These are phyloP conservation scores for Pampus argenteus DNA, from an alignment of 2,797 vertebrate species.

Conservation along the genomic window DNA sequence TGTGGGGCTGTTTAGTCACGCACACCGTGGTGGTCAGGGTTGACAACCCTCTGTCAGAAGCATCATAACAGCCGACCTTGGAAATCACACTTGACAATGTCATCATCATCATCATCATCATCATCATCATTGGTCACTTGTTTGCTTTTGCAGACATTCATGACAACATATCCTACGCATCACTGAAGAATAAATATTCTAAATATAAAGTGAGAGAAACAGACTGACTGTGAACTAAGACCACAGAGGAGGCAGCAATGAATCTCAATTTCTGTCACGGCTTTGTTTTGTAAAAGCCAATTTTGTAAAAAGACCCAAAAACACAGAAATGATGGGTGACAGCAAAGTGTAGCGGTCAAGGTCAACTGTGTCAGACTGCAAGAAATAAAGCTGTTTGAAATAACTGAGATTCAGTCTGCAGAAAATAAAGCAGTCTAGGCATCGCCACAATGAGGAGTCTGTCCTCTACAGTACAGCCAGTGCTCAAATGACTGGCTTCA, in stretches of 20 bases:
- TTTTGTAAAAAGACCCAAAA: background rate
- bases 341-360: slow-evolving; percentile 33
- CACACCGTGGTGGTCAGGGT: slow-evolving; percentile 60
- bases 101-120: slow-evolving; percentile 39
- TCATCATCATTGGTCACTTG: slow-evolving; percentile 36
- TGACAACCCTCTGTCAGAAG: slow-evolving; percentile 61
- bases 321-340: slow-evolving; percentile 27
- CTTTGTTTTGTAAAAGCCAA: slow-evolving; percentile 34
- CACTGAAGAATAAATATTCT: slow-evolving; percentile 75
- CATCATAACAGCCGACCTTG: slow-evolving; percentile 75
- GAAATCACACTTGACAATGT: slow-evolving; percentile 52
- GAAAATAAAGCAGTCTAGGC: slow-evolving; percentile 24
- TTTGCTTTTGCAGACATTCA: slow-evolving; percentile 64
- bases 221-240: slow-evolving; percentile 25
- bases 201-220: slow-evolving; percentile 22
- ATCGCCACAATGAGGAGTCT: background rate
- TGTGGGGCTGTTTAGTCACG: slow-evolving; percentile 67
- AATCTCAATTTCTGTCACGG: slow-evolving; percentile 25
- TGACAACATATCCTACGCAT: slow-evolving; percentile 73
- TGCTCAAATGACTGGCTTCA: slow-evolving; percentile 4
- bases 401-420: slow-evolving; percentile 18
- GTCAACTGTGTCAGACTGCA: slow-evolving; percentile 51
- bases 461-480: slow-evolving; percentile 21
- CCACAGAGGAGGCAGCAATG: slow-evolving; percentile 42
- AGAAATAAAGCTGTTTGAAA: slow-evolving; percentile 37